These are phyloP conservation scores for Pica pica DNA, from an alignment of 2,113 vertebrate species.

Conservation along the genomic window DNA sequence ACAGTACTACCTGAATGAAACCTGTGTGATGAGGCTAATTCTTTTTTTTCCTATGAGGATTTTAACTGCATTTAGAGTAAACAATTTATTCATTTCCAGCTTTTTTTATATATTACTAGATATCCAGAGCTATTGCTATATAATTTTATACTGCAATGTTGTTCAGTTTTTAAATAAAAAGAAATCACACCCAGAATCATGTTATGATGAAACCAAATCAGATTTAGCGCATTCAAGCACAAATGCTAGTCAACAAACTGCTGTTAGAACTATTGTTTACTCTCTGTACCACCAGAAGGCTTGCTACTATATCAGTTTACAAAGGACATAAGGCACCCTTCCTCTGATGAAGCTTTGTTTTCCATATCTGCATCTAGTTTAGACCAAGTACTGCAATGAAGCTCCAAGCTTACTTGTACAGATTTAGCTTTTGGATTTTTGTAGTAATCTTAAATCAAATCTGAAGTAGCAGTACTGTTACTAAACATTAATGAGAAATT, in stretches of 20 bases:
- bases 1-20: neutral
- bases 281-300: neutral
- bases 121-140: neutral
- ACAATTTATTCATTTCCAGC: neutral
- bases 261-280: neutral
- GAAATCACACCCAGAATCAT: neutral
- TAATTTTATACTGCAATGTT: neutral
- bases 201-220: neutral
- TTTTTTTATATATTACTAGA: neutral
- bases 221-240: neutral
- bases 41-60: rapidly evolving
- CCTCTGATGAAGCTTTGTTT: neutral
- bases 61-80: neutral
- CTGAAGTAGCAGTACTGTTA: neutral
- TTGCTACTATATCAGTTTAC: neutral
- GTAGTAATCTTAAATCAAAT: neutral
- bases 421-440: neutral
- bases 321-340: slow-evolving; percentile 19
- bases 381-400: neutral
- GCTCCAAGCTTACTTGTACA: neutral
- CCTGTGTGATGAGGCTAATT: neutral
- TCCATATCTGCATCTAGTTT: neutral
- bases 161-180: neutral
- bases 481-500: neutral
- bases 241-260: neutral